Conservation (phyloP, 2,113 vertebrate species). For the Sceloporus undulatus region DNA sequence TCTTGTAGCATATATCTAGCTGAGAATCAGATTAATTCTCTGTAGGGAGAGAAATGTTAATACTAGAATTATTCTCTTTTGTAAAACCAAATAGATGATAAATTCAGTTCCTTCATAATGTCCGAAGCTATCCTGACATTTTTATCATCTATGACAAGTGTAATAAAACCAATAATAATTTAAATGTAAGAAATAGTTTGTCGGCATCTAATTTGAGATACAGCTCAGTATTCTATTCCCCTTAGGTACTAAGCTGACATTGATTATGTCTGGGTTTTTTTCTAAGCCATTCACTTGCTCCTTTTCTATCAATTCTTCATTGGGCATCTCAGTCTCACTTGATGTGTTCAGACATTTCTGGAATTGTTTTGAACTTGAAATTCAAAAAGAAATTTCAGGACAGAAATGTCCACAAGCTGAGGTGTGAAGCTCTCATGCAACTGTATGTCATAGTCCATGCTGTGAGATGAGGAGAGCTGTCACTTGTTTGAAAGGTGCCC, state of each 20-base stretch:
- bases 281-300: constrained; percentile 15
- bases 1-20: too few species aligned
- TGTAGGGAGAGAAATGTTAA: neutral
- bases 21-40: neutral
- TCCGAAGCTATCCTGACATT: accelerated
- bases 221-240: neutral
- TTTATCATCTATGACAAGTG: accelerated
- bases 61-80: neutral
- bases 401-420: neutral
- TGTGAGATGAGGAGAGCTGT: neutral
- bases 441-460: too few species aligned
- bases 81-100: neutral
- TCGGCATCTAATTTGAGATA: neutral
- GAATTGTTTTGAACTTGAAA: neutral
- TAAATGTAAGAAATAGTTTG: neutral
- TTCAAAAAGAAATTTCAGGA: neutral
- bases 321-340: neutral
- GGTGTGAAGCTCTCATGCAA: too few species aligned
- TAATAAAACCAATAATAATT: neutral
- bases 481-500: neutral
- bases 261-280: neutral
- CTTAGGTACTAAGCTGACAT: neutral
- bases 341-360: neutral
- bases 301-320: constrained; percentile 39
- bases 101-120: neutral